These are phyloP conservation scores for Esox lucius DNA, from an alignment of 2,797 vertebrate species.

Conservation along the genomic window DNA sequence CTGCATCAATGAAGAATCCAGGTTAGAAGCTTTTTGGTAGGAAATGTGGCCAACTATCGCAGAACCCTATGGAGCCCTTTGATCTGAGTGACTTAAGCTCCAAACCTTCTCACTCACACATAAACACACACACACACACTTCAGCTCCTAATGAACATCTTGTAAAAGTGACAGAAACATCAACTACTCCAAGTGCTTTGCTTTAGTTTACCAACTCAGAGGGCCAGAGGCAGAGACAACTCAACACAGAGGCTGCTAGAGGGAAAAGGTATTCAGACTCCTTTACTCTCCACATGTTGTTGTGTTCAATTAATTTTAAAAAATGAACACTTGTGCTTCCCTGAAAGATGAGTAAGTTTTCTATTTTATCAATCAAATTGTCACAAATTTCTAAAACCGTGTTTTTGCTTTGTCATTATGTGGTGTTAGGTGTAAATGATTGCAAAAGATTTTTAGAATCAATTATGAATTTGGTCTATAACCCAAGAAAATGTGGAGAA, in stretches of 20 bases:
- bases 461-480: too few species aligned
- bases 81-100: conserved; percentile 21
- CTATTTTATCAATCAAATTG: too few species aligned
- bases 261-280: too few species aligned
- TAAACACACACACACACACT: too few species aligned
- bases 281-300: too few species aligned
- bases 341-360: too few species aligned
- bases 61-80: background rate
- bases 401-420: too few species aligned
- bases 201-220: background rate
- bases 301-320: too few species aligned
- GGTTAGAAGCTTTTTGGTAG: background rate
- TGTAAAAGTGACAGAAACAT: conserved; percentile 4
- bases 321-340: too few species aligned
- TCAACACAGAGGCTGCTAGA: background rate
- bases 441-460: too few species aligned
- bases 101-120: background rate
- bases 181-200: background rate
- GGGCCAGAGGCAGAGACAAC: background rate
- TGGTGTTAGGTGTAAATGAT: background rate
- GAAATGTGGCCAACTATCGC: background rate
- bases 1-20: background rate
- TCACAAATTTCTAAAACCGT: too few species aligned
- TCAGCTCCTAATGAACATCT: conserved; percentile 10
- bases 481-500: too few species aligned